Evolutionary conservation across 2,797 vertebrate species (phyloP), one percentile per base, ranked within the genome.

Genomic region (Onychomys leucogaster): DNA sequence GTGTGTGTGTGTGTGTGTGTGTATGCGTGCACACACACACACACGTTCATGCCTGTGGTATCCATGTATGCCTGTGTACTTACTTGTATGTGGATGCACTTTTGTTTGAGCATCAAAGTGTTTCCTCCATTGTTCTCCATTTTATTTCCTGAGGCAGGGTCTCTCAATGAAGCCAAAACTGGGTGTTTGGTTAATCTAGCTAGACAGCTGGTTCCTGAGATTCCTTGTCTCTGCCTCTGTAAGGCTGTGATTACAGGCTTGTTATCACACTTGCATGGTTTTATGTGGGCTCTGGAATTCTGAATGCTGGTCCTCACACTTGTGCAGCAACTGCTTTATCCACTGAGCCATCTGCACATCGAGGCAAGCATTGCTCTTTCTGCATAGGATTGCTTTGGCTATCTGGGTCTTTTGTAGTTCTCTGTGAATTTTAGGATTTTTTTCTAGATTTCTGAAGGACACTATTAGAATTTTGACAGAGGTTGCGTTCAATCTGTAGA

Each of bases 161-260:
- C 32, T 80, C 32, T 55, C 10, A 55, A 6, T 80, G 34, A 80
- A 55, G 10, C 10, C 49, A 57, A 52, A n/a, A 57, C 34, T 80
- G 5, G n/a, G 5, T 57, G 8, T 13, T 80, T n/a, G n/a, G 32
- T 32, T 55, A 55, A 57, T 0, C 19, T 80, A 57, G 49, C 2
- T 55, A 6, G 5, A 52, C 19, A n/a, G 6, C 11, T 23, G 55
- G 2, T 5, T 6, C 49, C 12, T 3, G 19, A 6, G 9, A n/a
- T 23, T 80, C 34, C 10, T 12, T 16, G 2, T n/a, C 34, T 57
- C 69, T 71, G 17, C 69, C 69, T 37, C 69, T 37, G 69, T 3
- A 37, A 71, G 69, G 8, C n/a, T 37, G 17, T 7, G 34, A 37
- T 37, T 23, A n/a, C 11, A 55, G 34, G 10, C 10, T 55, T 23